A percentile compares a stretch with the other conserved stretches of the same genome.
These are phyloP conservation scores for Columba livia DNA, from an alignment of 2,113 vertebrate species.

Conservation along the genomic window DNA sequence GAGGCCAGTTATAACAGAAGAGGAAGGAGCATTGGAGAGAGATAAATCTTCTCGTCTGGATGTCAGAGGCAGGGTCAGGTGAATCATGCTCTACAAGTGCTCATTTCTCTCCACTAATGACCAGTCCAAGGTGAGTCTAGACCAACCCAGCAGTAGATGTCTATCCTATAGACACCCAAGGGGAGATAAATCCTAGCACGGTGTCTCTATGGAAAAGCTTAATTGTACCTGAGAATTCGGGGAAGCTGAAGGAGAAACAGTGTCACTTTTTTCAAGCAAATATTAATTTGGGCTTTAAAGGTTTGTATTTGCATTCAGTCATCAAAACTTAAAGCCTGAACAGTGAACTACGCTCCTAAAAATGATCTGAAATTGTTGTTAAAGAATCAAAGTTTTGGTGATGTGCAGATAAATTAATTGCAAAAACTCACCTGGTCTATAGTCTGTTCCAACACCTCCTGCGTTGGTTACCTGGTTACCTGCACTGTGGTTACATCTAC, in stretches of 20 bases:
- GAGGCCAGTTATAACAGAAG: not conserved
- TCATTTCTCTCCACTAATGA: not conserved
- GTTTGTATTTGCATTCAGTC: not conserved
- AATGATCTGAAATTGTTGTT: not conserved
- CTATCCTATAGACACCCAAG: not conserved
- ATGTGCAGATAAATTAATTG: not conserved
- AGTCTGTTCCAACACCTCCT: not conserved
- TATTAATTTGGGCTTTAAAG: not conserved
- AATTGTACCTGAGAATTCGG: not conserved
- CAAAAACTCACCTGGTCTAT: not conserved
- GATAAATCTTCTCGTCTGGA: not conserved
- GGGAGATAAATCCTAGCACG: not conserved
- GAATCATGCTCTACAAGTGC: not conserved
- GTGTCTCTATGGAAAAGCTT: not conserved
- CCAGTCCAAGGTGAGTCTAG: constrained; percentile 10
- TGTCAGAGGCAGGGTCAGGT: not conserved
- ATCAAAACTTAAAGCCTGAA: not conserved
- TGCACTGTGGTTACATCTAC: not conserved
- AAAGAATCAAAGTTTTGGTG: not conserved
- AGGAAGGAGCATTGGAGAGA: not conserved
- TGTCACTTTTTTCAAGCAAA: not conserved
- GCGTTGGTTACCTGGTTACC: not conserved
- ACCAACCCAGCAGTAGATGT: not conserved
- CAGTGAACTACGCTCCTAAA: not conserved
- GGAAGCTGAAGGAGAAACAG: not conserved